These are phyloP conservation scores for Holacanthella duospinosa DNA, from an alignment of 2,888 invertebrate species.

Conservation along the genomic window DNA sequence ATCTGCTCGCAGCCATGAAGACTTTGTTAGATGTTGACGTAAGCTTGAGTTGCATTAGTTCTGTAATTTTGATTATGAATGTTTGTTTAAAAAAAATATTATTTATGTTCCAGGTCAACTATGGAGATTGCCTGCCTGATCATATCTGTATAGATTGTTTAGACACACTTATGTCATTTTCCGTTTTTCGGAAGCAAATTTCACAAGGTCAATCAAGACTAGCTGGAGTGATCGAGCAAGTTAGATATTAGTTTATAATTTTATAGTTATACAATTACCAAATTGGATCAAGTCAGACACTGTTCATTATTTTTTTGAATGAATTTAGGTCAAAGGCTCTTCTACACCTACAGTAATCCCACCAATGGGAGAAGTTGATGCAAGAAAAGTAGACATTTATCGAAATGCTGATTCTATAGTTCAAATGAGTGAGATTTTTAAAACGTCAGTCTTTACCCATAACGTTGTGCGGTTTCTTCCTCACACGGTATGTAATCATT, in stretches of 20 bases:
- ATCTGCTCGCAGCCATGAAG: slow-evolving; percentile 24
- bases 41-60: no score
- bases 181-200: slow-evolving; percentile 23
- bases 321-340: slow-evolving; percentile 20
- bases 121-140: slow-evolving; percentile 22
- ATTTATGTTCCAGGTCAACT: slow-evolving; percentile 16
- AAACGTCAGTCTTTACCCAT: slow-evolving; percentile 23
- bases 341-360: slow-evolving; percentile 22
- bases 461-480: slow-evolving; percentile 19
- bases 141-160: slow-evolving; percentile 25
- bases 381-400: slow-evolving; percentile 21
- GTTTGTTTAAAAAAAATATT: no score
- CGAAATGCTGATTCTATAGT: slow-evolving; percentile 19
- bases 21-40: slow-evolving; percentile 26
- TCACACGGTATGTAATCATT: slow-evolving; percentile 21
- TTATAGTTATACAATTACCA: no score
- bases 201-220: slow-evolving; percentile 24
- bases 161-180: slow-evolving; percentile 24
- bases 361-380: slow-evolving; percentile 24
- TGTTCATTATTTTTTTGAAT: not conserved
- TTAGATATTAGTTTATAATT: slow-evolving; percentile 6
- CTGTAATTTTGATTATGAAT: not conserved
- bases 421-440: slow-evolving; percentile 20
- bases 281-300: not conserved
- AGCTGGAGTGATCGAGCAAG: slow-evolving; percentile 22